phyloP scores from a whole-genome alignment of 2,797 vertebrate species.

The Cephalopachus bancanus region DNA sequence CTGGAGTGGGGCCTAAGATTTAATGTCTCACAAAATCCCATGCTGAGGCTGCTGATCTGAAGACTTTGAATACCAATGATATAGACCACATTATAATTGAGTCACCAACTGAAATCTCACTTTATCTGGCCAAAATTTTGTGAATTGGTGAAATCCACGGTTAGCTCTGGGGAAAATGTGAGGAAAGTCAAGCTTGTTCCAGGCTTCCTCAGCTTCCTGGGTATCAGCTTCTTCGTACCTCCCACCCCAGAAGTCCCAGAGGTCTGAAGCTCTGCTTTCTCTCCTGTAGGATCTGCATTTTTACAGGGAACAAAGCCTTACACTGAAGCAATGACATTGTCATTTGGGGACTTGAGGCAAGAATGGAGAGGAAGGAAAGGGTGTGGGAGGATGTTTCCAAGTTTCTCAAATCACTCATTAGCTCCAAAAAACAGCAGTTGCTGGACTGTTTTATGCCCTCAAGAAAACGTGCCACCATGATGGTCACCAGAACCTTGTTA shows the following conservation, averaged over 20 bases:
- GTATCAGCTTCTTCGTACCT: background rate
- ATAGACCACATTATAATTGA: background rate
- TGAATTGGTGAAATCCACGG: background rate
- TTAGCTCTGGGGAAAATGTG: background rate
- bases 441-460: conserved; percentile 43
- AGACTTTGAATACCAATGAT: background rate
- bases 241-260: background rate
- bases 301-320: conserved; percentile 22
- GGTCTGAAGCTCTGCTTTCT: background rate
- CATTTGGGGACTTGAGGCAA: conserved; percentile 33
- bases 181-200: conserved; percentile 1
- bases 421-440: conserved; percentile 45
- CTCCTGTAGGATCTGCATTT: background rate
- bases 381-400: background rate
- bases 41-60: background rate
- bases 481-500: conserved; percentile 64
- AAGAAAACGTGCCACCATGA: conserved; percentile 38
- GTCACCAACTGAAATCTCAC: background rate
- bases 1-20: background rate
- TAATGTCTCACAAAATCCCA: background rate
- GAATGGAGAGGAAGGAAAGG: conserved; percentile 3
- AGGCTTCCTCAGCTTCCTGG: background rate
- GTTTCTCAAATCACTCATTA: conserved; percentile 60
- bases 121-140: background rate
- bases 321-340: conserved; percentile 38